phyloP scores from a whole-genome alignment of 1,140 invertebrate species.

The Nymphalis io region DNA sequence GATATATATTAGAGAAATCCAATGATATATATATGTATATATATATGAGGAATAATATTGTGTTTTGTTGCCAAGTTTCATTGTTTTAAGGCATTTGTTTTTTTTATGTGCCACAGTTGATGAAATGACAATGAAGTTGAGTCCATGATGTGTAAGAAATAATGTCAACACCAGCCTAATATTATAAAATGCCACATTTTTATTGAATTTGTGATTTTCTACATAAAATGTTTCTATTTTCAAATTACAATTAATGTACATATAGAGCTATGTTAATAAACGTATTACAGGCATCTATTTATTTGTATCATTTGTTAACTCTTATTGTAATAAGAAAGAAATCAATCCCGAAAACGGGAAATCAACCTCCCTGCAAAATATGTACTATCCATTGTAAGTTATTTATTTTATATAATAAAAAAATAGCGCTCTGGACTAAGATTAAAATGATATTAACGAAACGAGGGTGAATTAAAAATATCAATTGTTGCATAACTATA shows the following conservation, averaged over 20 bases:
- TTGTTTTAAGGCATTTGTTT: conserved; percentile 56
- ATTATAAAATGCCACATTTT: conserved; percentile 65
- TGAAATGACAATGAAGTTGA: conserved; percentile 29
- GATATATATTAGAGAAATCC: conserved; percentile 63
- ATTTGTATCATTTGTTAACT: conserved; percentile 47
- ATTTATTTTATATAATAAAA: too few species aligned
- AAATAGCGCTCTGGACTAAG: too few species aligned
- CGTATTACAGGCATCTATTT: conserved; percentile 66
- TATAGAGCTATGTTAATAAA: conserved; percentile 79
- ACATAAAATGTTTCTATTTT: conserved; percentile 77
- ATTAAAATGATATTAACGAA: too few species aligned
- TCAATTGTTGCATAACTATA: too few species aligned
- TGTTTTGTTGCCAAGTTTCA: conserved; percentile 52
- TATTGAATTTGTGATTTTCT: conserved; percentile 75
- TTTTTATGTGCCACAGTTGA: conserved; percentile 47
- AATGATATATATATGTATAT: conserved; percentile 46
- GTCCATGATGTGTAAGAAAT: conserved; percentile 50
- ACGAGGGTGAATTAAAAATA: too few species aligned
- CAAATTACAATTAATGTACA: conserved; percentile 78
- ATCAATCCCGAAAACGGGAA: too few species aligned
- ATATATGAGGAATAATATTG: conserved; percentile 55
- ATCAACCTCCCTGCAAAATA: too few species aligned
- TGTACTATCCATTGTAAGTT: too few species aligned
- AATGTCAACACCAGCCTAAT: conserved; percentile 68
- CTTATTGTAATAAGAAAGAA: not conserved